Evolutionary conservation across 2,113 vertebrate genomes (phyloP).

Genomic region (Paramisgurnus dabryanus): DNA sequence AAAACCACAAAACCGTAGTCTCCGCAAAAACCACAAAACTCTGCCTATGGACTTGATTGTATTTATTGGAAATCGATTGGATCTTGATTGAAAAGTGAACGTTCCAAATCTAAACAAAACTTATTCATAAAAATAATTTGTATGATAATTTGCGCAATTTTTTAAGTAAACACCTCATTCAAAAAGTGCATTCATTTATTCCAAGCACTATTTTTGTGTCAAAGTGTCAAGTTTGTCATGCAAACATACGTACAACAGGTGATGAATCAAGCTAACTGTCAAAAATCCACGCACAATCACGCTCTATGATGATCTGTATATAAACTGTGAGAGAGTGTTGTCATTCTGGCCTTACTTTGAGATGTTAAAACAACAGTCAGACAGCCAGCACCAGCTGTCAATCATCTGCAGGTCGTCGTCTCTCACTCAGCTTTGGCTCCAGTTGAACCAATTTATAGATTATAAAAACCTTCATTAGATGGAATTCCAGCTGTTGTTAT

Average conservation of each 20-base stretch:
- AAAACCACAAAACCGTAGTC: too few species aligned
- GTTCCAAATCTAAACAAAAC: too few species aligned
- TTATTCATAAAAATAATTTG: too few species aligned
- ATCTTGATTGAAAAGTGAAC: too few species aligned
- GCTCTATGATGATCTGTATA: not conserved
- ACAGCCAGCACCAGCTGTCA: constrained; percentile 40
- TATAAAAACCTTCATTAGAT: constrained; percentile 66
- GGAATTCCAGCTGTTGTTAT: constrained; percentile 63
- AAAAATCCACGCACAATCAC: not conserved
- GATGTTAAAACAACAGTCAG: constrained; percentile 36
- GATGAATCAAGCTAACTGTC: constrained; percentile 14
- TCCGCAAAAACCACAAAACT: too few species aligned
- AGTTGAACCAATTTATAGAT: constrained; percentile 59
- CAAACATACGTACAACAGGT: constrained; percentile 30
- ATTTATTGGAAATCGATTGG: too few species aligned
- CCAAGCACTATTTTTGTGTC: not conserved
- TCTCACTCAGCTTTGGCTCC: constrained; percentile 41
- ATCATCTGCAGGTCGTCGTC: constrained; percentile 29
- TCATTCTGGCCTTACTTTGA: constrained; percentile 11
- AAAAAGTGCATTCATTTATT: too few species aligned
- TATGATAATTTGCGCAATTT: too few species aligned
- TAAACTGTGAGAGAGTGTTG: constrained; percentile 28
- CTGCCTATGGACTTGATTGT: too few species aligned
- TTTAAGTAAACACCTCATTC: too few species aligned
- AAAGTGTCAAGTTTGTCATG: constrained; percentile 48